Evolutionary conservation across 2,888 invertebrate species (phyloP).

Genomic region (Teleogryllus oceanicus): DNA sequence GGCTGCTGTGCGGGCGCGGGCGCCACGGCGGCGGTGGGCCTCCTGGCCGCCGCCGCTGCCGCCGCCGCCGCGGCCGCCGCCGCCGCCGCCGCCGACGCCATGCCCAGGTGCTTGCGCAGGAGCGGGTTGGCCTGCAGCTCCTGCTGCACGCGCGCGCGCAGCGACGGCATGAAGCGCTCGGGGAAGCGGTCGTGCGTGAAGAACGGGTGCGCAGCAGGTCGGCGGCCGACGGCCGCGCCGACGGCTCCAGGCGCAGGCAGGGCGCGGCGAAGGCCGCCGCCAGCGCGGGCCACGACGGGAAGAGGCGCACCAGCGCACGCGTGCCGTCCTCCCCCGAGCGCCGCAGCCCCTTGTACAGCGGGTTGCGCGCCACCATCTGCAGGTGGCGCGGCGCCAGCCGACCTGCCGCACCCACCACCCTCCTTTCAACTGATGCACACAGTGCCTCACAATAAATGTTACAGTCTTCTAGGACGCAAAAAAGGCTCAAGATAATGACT

Average conservation of each 20-base stretch:
- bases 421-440: background rate
- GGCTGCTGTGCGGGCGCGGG: too few relatives aligned
- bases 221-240: constrained; percentile 58
- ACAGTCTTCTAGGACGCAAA: too few relatives aligned
- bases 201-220: constrained; percentile 62
- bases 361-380: constrained; percentile 49
- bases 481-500: too few relatives aligned
- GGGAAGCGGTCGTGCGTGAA: constrained; percentile 65
- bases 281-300: constrained; percentile 49
- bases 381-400: constrained; percentile 51
- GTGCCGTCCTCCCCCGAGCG: constrained; percentile 40
- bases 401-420: constrained; percentile 42
- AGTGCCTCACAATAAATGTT: too few relatives aligned
- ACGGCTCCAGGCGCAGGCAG: constrained; percentile 56
- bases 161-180: constrained; percentile 62
- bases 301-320: constrained; percentile 45
- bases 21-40: background rate
- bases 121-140: constrained; percentile 59
- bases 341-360: constrained; percentile 49
- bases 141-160: constrained; percentile 61
- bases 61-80: constrained; percentile 23
- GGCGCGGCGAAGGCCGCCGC: constrained; percentile 55
- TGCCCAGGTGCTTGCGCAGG: constrained; percentile 43
- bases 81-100: background rate
- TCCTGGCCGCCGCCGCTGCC: background rate